These are phyloP conservation scores for Thunnus thynnus DNA, from an alignment of 2,113 vertebrate genomes.

Conservation along the genomic window DNA sequence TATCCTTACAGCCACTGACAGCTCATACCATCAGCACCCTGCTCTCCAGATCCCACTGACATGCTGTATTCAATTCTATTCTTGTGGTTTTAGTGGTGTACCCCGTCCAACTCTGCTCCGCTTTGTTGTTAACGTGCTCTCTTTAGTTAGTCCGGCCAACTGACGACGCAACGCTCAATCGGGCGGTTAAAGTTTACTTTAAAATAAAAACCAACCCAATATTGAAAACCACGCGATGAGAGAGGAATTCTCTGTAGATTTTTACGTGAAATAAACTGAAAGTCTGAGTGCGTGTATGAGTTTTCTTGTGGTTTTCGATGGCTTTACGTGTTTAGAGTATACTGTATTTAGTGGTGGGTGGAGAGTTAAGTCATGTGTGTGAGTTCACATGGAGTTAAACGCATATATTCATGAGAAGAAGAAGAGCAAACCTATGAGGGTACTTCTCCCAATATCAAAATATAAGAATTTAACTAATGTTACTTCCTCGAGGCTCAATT, in stretches of 20 bases:
- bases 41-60: constrained; percentile 72
- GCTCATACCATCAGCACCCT: constrained; percentile 78
- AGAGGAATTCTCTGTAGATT: neutral
- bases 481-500: too few species aligned
- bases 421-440: neutral
- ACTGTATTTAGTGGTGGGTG: constrained; percentile 32
- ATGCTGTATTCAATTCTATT: neutral
- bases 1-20: constrained; percentile 32
- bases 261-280: neutral
- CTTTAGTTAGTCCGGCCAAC: neutral
- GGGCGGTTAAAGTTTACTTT: neutral
- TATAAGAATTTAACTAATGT: too few species aligned
- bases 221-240: too few species aligned
- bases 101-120: neutral
- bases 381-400: neutral
- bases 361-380: neutral
- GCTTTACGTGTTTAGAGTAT: neutral
- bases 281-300: neutral
- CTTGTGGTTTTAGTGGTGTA: constrained; percentile 3
- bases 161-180: constrained; percentile 3
- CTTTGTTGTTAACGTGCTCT: neutral
- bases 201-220: neutral
- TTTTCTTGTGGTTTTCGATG: constrained; percentile 9
- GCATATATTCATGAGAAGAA: neutral
- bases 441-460: neutral